phyloP scores from a whole-genome alignment of 2,113 vertebrate species.

The Nettapus auritus region DNA sequence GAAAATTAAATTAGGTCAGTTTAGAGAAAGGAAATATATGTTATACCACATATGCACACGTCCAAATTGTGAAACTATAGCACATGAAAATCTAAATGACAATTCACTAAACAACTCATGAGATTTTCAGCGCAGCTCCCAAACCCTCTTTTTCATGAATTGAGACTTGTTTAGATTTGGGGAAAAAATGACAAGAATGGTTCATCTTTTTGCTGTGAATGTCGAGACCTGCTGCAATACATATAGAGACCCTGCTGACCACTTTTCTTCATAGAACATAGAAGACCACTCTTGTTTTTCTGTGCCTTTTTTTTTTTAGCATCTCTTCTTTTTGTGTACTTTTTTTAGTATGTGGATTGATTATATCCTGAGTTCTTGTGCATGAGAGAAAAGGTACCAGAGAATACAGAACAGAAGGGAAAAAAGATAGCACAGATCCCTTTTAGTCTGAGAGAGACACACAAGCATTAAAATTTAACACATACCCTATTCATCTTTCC shows the following conservation, averaged over 20 bases:
- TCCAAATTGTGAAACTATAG: neutral
- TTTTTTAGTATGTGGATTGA: neutral
- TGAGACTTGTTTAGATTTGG: neutral
- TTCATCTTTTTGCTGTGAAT: neutral
- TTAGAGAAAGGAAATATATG: neutral
- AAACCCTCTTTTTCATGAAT: neutral
- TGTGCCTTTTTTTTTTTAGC: neutral
- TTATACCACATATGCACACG: neutral
- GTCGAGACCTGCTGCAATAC: neutral
- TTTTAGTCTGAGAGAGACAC: constrained; percentile 37
- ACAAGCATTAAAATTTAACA: constrained; percentile 70
- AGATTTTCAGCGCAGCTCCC: neutral
- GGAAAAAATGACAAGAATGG: neutral
- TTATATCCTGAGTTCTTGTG: constrained; percentile 18
- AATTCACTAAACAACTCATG: neutral
- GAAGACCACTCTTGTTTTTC: neutral
- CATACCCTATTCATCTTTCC: constrained; percentile 74
- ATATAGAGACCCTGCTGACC: neutral
- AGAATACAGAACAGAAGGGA: constrained; percentile 31
- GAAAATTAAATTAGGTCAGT: neutral
- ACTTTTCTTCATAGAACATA: neutral
- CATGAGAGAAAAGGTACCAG: constrained; percentile 39
- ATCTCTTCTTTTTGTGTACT: neutral
- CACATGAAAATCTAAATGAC: neutral
- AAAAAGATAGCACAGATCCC: constrained; percentile 52